A percentile compares a stretch with the other conserved stretches of the same genome.
These are phyloP conservation scores for Heterochromis multidens DNA, from an alignment of 2,113 vertebrate species.

Conservation along the genomic window DNA sequence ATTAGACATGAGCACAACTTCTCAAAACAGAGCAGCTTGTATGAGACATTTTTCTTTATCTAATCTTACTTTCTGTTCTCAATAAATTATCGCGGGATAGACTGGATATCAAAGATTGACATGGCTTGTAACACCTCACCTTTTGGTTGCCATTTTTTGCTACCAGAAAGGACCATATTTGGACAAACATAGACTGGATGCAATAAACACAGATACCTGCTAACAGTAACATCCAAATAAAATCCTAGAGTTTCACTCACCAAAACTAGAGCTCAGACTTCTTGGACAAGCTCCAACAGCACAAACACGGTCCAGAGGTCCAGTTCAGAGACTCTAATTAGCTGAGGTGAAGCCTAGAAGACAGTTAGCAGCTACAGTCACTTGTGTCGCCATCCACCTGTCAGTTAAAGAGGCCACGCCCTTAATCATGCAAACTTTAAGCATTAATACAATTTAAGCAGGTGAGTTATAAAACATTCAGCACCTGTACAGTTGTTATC, in stretches of 20 bases:
- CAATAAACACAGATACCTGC: not conserved
- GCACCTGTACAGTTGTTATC: too few relatives aligned
- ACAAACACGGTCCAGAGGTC: too few relatives aligned
- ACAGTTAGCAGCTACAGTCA: too few relatives aligned
- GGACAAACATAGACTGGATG: not conserved
- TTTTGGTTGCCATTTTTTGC: not conserved
- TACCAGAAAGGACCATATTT: not conserved
- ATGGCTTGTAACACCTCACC: not conserved
- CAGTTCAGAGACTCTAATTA: too few relatives aligned
- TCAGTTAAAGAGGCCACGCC: too few relatives aligned
- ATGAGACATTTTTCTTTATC: not conserved
- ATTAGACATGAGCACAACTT: not conserved
- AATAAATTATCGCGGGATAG: not conserved
- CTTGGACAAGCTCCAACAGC: too few relatives aligned
- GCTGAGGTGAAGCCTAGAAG: too few relatives aligned
- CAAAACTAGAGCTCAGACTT: not conserved
- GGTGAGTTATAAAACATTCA: too few relatives aligned
- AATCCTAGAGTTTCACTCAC: not conserved
- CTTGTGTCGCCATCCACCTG: too few relatives aligned
- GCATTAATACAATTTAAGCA: too few relatives aligned
- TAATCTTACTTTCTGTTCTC: too few relatives aligned
- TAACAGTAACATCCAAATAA: not conserved
- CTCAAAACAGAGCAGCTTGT: not conserved
- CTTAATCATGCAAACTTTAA: too few relatives aligned
- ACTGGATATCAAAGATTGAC: not conserved